phyloP scores from a whole-genome alignment of 2,113 vertebrate species.

The Oncorhynchus kisutch region DNA sequence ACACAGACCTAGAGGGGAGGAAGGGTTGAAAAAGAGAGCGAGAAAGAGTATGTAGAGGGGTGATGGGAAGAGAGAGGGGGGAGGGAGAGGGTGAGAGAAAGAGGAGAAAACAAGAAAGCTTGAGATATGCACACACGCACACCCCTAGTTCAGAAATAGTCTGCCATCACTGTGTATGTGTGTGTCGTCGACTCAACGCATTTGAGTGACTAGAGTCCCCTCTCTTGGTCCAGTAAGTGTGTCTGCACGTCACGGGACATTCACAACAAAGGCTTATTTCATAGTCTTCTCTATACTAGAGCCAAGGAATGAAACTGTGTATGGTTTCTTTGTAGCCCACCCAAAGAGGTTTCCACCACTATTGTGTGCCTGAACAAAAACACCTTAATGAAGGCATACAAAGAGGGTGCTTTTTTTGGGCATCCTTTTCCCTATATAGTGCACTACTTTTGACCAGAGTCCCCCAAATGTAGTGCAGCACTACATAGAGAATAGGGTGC shows the following conservation, averaged over 20 bases:
- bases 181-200: background rate
- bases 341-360: background rate
- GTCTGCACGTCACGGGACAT: background rate
- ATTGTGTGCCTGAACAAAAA: background rate
- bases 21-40: too few species aligned
- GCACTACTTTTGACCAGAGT: too few species aligned
- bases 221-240: background rate
- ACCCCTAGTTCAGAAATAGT: too few species aligned
- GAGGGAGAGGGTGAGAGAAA: background rate
- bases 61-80: background rate
- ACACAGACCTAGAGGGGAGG: conserved; percentile 81
- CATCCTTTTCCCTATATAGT: too few species aligned
- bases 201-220: background rate
- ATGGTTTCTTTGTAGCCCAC: conserved; percentile 1
- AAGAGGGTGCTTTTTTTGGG: background rate
- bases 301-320: background rate
- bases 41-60: background rate
- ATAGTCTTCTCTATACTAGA: background rate
- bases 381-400: background rate
- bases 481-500: too few species aligned
- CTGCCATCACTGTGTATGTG: background rate
- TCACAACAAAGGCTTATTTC: background rate
- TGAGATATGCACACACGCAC: too few species aligned
- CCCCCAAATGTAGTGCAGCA: too few species aligned
- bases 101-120: too few species aligned